Evolutionary conservation across 2,888 invertebrate genomes (phyloP).

Genomic region (Coelinius sp.): DNA sequence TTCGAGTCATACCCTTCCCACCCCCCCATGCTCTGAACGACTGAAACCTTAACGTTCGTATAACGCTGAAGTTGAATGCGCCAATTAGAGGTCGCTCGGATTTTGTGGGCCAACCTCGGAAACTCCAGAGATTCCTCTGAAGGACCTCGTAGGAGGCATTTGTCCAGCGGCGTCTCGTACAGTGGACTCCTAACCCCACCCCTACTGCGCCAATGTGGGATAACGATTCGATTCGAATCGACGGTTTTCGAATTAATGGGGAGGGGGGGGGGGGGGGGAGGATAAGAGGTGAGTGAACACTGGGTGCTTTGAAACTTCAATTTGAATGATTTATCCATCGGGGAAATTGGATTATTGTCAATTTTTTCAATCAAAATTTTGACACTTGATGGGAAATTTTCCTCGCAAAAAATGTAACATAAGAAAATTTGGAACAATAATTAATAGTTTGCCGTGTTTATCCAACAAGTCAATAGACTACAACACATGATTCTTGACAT

Average conservation of each 20-base stretch:
- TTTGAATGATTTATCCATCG: slow-evolving; percentile 40
- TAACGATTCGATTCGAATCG: slow-evolving; percentile 61
- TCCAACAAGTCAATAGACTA: slow-evolving; percentile 22
- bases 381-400: too few relatives aligned
- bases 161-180: slow-evolving; percentile 59
- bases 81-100: slow-evolving; percentile 68
- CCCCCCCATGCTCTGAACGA: background rate
- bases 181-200: slow-evolving; percentile 48
- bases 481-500: slow-evolving; percentile 44
- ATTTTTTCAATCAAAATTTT: slow-evolving; percentile 41
- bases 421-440: too few relatives aligned
- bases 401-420: background rate
- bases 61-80: slow-evolving; percentile 58
- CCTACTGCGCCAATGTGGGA: slow-evolving; percentile 33
- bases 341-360: slow-evolving; percentile 40
- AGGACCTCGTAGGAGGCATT: slow-evolving; percentile 66
- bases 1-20: background rate
- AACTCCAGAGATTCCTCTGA: slow-evolving; percentile 64
- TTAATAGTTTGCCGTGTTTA: background rate
- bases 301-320: background rate
- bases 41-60: slow-evolving; percentile 35
- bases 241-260: slow-evolving; percentile 41
- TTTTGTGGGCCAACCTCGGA: slow-evolving; percentile 61
- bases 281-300: slow-evolving; percentile 4
- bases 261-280: too few relatives aligned